Conservation (phyloP, 2,888 invertebrate species). For the Drosophila longiperda region DNA sequence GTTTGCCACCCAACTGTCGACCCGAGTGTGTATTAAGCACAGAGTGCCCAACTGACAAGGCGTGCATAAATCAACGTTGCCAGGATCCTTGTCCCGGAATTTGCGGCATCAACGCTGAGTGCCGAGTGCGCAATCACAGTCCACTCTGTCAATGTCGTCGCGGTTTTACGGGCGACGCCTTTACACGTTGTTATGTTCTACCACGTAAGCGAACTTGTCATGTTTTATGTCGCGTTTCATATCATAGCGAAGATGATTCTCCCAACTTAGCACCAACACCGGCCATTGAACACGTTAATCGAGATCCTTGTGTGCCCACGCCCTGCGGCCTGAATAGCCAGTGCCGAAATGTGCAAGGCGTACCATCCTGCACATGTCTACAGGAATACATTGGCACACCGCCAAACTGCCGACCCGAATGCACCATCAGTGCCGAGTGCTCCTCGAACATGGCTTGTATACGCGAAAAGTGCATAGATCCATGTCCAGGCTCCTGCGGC, state of each 20-base stretch:
- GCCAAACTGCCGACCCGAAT: constrained; percentile 89
- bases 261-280: constrained; percentile 71
- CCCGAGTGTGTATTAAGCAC: constrained; percentile 89
- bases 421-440: constrained; percentile 89
- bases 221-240: not conserved
- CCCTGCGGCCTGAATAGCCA: constrained; percentile 88
- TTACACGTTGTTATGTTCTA: constrained; percentile 87
- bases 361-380: constrained; percentile 87
- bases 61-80: constrained; percentile 89
- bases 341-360: constrained; percentile 87
- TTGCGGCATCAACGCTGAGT: constrained; percentile 89
- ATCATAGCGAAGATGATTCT: not conserved
- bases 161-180: constrained; percentile 91
- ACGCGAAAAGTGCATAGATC: constrained; percentile 88
- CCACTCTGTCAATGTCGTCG: constrained; percentile 91
- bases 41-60: constrained; percentile 87
- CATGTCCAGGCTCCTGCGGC: constrained; percentile 89
- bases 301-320: constrained; percentile 88
- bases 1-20: constrained; percentile 89
- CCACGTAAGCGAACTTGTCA: constrained; percentile 81
- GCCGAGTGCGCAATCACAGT: constrained; percentile 91
- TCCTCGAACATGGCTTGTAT: constrained; percentile 88
- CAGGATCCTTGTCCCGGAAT: constrained; percentile 88
- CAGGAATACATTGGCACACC: constrained; percentile 88
- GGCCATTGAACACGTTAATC: constrained; percentile 69